Evolutionary conservation across 2,888 invertebrate genomes (phyloP).

Genomic region (Eulithis testata): DNA sequence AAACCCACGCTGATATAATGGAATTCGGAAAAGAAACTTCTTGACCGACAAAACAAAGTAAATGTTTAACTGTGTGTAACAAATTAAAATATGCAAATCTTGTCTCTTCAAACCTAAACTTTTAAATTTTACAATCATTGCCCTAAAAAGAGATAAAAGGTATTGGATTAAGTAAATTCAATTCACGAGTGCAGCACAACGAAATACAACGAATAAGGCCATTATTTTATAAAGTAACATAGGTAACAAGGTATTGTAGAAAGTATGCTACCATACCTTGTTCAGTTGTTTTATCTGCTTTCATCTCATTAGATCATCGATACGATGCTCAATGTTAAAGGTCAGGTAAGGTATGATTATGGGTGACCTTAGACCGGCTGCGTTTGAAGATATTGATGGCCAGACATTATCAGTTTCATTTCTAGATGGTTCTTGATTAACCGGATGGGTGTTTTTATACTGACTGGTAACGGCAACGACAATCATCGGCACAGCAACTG

Average conservation of each 20-base stretch:
- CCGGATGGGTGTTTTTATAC: too few relatives aligned
- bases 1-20: not conserved
- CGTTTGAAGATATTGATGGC: conserved; percentile 14
- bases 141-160: too few relatives aligned
- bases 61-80: too few relatives aligned
- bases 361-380: conserved; percentile 14
- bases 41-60: too few relatives aligned
- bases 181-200: too few relatives aligned
- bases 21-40: not conserved
- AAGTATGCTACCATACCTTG: conserved; percentile 25
- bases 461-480: too few relatives aligned
- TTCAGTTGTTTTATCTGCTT: conserved; percentile 29
- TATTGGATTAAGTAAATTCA: too few relatives aligned
- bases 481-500: too few relatives aligned
- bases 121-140: too few relatives aligned
- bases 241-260: too few relatives aligned
- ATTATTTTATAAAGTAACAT: conserved; percentile 11
- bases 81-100: too few relatives aligned
- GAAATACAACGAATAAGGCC: not conserved
- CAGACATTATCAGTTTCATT: conserved; percentile 10
- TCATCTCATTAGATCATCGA: conserved; percentile 39
- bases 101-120: too few relatives aligned
- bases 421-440: conserved; percentile 7
- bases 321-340: conserved; percentile 33
- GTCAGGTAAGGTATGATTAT: conserved; percentile 32